A percentile compares a stretch with the other conserved stretches of the same genome.
Conservation (phyloP, 2,888 invertebrate genomes). For the Sipha maydis region DNA sequence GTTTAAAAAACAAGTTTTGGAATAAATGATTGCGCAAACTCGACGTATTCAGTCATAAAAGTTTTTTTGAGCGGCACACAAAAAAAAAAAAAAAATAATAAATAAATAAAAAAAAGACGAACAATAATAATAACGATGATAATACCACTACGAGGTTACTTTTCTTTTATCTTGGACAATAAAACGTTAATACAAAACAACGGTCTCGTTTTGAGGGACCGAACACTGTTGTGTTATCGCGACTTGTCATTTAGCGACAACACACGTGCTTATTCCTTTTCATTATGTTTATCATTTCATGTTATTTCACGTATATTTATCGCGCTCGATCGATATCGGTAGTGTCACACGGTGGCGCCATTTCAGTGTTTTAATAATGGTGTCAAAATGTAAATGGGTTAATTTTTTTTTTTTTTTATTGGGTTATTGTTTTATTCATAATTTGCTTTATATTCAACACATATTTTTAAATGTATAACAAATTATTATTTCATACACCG, state of each 20-base stretch:
- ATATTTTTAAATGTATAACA: too few species aligned
- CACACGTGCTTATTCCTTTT: too few species aligned
- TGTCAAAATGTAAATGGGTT: too few species aligned
- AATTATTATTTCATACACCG: too few species aligned
- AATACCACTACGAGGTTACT: slow-evolving; percentile 2
- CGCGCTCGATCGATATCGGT: too few species aligned
- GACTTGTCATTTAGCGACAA: neutral
- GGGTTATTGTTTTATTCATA: too few species aligned
- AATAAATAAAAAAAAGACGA: neutral
- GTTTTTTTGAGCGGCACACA: slow-evolving; percentile 25
- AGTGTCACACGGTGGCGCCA: too few species aligned
- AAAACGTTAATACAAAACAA: slow-evolving; percentile 15
- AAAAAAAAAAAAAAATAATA: neutral
- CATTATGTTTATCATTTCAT: too few species aligned
- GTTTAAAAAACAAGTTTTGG: slow-evolving; percentile 55
- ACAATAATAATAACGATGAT: slow-evolving; percentile 7
- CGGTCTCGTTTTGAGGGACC: neutral
- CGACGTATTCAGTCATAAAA: slow-evolving; percentile 53
- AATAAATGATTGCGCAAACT: slow-evolving; percentile 48
- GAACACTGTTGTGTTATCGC: neutral
- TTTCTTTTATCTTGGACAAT: slow-evolving; percentile 16
- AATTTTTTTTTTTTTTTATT: too few species aligned
- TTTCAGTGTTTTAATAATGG: too few species aligned
- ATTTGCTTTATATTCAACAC: too few species aligned
- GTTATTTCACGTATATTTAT: too few species aligned